Conservation (phyloP, 2,797 vertebrate genomes). For the Coreius guichenoti region DNA sequence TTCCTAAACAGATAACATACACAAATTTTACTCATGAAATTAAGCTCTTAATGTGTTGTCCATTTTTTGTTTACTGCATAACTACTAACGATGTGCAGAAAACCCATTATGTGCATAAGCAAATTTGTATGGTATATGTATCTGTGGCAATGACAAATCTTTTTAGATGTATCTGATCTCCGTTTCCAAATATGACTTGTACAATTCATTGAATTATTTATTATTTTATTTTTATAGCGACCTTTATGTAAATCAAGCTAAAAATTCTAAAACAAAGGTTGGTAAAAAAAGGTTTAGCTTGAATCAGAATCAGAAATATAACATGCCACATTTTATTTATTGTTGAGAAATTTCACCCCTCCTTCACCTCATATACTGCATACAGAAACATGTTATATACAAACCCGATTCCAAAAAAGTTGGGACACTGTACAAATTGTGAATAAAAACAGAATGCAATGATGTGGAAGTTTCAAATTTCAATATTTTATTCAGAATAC, state of each 20-base stretch:
- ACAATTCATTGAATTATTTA: background rate
- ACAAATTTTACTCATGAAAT: background rate
- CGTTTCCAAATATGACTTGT: background rate
- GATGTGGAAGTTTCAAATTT: too few relatives aligned
- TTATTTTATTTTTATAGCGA: background rate
- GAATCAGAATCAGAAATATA: background rate
- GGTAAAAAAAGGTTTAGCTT: background rate
- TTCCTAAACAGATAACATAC: slow-evolving; percentile 80
- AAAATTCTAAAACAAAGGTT: background rate
- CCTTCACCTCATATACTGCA: background rate
- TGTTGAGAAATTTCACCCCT: background rate
- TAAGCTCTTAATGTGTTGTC: background rate
- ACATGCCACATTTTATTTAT: background rate
- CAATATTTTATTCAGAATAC: too few relatives aligned
- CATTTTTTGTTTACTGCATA: background rate
- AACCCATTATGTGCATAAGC: background rate
- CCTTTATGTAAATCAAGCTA: background rate
- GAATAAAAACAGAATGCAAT: too few relatives aligned
- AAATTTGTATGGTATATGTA: background rate
- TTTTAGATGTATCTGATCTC: background rate
- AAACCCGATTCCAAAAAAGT: too few relatives aligned
- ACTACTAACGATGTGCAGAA: background rate
- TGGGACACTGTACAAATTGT: too few relatives aligned
- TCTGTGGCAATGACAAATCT: background rate
- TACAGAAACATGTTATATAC: background rate